These are phyloP conservation scores for Marcusenius ussheri DNA, from an alignment of 2,113 vertebrate species.

Conservation along the genomic window DNA sequence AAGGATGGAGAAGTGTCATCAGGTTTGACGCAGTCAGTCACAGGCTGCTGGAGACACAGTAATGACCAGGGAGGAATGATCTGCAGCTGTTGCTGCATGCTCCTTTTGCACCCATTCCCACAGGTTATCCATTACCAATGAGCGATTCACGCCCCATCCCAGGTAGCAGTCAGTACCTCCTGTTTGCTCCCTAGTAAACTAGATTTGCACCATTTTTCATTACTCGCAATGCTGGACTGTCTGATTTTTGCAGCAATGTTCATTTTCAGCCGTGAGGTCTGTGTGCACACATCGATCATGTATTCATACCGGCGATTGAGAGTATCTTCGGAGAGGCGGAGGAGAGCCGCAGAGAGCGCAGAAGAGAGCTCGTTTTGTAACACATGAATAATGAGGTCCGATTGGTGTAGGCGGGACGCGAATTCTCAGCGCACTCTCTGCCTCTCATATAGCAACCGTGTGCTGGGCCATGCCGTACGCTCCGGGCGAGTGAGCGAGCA, in stretches of 20 bases:
- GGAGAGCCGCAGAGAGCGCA: background rate
- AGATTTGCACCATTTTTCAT: background rate
- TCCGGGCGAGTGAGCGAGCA: background rate
- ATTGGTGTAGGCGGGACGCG: constrained; percentile 22
- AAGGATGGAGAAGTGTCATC: background rate
- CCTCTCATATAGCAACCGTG: background rate
- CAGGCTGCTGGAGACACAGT: background rate
- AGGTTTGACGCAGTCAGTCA: background rate
- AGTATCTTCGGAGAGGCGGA: background rate
- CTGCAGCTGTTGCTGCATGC: background rate
- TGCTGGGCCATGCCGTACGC: background rate
- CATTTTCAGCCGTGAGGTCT: background rate
- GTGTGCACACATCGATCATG: background rate
- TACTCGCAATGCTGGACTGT: background rate
- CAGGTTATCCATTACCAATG: background rate
- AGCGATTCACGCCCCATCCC: background rate
- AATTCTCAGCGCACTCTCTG: background rate
- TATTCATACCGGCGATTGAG: background rate
- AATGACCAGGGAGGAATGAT: background rate
- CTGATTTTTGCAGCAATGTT: background rate
- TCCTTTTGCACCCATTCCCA: background rate
- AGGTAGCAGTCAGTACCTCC: background rate
- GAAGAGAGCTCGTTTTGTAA: constrained; percentile 11
- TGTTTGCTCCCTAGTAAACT: background rate
- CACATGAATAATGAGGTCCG: constrained; percentile 36